phyloP scores from a whole-genome alignment of 37 sponge, comb jelly and placozoan species.

The Beroe ovata region DNA sequence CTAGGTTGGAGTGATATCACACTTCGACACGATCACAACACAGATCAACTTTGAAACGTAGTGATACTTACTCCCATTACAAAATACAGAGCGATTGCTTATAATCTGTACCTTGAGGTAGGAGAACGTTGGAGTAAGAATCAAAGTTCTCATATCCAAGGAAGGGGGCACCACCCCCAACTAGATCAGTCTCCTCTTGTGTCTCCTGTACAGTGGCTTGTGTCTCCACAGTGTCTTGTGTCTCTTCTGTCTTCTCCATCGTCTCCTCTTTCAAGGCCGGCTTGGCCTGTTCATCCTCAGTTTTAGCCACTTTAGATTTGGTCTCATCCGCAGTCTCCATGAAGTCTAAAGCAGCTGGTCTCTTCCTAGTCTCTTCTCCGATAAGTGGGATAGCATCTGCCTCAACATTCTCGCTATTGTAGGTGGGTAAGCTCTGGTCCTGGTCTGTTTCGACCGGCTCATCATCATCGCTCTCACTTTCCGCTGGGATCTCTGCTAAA shows the following conservation, averaged over 20 bases:
- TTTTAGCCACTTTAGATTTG: background rate
- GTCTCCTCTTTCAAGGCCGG: background rate
- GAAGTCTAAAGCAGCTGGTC: constrained; percentile 14
- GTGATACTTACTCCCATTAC: too few species aligned
- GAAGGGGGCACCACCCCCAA: constrained; percentile 2
- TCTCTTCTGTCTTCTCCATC: background rate
- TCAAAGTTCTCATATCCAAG: constrained; percentile 48
- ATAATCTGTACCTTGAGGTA: constrained; percentile 10
- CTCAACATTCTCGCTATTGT: background rate
- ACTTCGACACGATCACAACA: too few species aligned
- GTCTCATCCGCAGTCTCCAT: background rate
- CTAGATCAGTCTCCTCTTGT: background rate
- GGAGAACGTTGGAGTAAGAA: constrained; percentile 44
- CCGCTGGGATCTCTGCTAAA: background rate
- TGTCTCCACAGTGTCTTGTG: background rate
- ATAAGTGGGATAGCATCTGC: background rate
- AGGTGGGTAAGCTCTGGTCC: background rate
- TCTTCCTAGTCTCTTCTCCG: background rate
- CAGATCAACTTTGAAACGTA: too few species aligned
- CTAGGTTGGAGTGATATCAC: too few species aligned
- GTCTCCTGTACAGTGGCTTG: background rate
- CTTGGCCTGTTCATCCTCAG: background rate
- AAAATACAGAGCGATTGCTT: too few species aligned
- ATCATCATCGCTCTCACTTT: background rate
- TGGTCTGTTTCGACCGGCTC: background rate